Percentiles rank a stretch among this genome's conserved stretches.
phyloP scores from a whole-genome alignment of 2,113 vertebrate genomes.

The Odobenus rosmarus region DNA sequence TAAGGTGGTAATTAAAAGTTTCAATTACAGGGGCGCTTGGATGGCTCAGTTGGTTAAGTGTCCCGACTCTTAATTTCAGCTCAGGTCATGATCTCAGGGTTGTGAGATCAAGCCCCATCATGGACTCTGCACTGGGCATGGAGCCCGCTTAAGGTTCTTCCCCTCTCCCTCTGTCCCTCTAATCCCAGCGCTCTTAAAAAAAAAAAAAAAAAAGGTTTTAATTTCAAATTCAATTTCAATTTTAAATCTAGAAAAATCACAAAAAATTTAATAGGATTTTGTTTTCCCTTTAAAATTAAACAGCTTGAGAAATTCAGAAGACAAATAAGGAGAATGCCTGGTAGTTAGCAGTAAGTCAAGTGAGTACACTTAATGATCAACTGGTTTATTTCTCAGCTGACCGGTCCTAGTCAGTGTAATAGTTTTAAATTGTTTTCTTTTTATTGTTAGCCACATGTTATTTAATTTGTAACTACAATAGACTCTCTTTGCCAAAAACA shows the following conservation, averaged over 20 bases:
- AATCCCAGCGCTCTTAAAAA: background rate
- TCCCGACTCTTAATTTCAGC: background rate
- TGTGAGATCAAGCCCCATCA: background rate
- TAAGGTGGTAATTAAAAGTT: conserved; percentile 37
- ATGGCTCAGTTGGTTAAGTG: background rate
- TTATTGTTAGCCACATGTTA: background rate
- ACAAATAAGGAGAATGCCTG: background rate
- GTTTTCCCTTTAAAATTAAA: conserved; percentile 22
- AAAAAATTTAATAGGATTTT: background rate
- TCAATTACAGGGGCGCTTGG: background rate
- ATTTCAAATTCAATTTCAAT: background rate
- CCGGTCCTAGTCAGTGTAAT: background rate
- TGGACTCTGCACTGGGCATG: background rate
- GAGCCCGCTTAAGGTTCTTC: background rate
- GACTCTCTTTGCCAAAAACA: background rate
- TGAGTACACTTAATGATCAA: background rate
- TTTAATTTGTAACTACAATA: background rate
- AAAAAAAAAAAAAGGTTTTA: background rate
- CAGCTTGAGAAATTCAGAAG: background rate
- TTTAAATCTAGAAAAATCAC: conserved; percentile 42
- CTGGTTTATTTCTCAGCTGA: background rate
- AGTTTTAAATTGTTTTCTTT: background rate
- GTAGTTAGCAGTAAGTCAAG: background rate
- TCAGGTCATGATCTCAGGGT: background rate
- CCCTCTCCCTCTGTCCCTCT: background rate